phyloP scores from a whole-genome alignment of 2,888 invertebrate species.

The Watsonalla binaria region DNA sequence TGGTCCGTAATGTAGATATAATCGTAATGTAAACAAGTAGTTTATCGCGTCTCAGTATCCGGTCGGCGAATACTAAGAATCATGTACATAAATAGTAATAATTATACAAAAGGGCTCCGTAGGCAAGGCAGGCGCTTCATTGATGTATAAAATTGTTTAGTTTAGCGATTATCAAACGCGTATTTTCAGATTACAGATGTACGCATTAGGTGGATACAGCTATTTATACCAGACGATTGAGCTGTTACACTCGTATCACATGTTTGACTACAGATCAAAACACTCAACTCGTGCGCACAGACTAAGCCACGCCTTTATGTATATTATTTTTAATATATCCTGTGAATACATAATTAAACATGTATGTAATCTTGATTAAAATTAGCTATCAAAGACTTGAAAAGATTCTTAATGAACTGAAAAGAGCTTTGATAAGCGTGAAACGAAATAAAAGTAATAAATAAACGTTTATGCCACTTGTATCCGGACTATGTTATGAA shows the following conservation, averaged over 20 bases:
- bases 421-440: neutral
- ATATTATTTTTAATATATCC: neutral
- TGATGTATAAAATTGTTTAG: constrained; percentile 50
- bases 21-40: constrained; percentile 55
- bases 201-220: constrained; percentile 22
- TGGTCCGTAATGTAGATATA: constrained; percentile 34
- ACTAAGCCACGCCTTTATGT: constrained; percentile 2
- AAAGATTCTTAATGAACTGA: neutral
- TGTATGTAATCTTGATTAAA: too few species aligned
- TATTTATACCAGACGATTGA: constrained; percentile 42
- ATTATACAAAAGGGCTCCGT: constrained; percentile 35
- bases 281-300: constrained; percentile 14
- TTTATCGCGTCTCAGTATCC: constrained; percentile 50
- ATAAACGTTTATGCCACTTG: constrained; percentile 4
- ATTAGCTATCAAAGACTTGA: neutral
- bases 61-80: constrained; percentile 50
- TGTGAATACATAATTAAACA: neutral
- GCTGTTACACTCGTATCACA: constrained; percentile 28
- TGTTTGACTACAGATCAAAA: constrained; percentile 35
- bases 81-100: constrained; percentile 34
- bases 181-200: constrained; percentile 45
- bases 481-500: constrained; percentile 10
- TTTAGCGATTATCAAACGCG: constrained; percentile 48
- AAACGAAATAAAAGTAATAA: constrained; percentile 8
- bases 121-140: constrained; percentile 26